Evolutionary conservation across 1,140 invertebrate genomes (phyloP).

Genomic region (Pantala flavescens): DNA sequence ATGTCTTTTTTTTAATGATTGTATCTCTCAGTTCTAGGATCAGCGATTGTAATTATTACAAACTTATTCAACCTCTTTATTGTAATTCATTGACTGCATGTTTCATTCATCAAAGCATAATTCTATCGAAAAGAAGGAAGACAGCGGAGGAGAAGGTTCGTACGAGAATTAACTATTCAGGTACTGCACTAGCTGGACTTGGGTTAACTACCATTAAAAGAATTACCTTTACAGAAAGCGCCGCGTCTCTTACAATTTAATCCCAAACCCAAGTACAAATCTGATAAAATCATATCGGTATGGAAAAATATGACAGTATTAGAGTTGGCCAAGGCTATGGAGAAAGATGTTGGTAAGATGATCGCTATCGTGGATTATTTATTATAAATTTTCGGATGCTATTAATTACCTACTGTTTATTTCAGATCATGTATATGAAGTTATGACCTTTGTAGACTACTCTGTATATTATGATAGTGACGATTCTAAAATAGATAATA

Average conservation of each 20-base stretch:
- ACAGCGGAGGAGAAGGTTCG: not conserved
- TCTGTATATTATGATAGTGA: slow-evolving; percentile 40
- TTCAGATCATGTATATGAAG: slow-evolving; percentile 57
- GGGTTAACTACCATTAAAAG: not conserved
- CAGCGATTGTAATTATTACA: no score
- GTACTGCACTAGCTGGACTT: not conserved
- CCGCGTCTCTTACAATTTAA: slow-evolving; percentile 33
- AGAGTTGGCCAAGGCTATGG: slow-evolving; percentile 52
- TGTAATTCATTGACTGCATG: no score
- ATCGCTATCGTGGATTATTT: slow-evolving; percentile 14
- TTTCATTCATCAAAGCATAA: not conserved
- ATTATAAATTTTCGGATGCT: slow-evolving; percentile 19
- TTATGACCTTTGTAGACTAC: slow-evolving; percentile 52
- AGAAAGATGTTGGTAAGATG: slow-evolving; percentile 41
- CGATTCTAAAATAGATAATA: slow-evolving; percentile 38
- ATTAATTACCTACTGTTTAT: slow-evolving; percentile 18
- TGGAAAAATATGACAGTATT: slow-evolving; percentile 69
- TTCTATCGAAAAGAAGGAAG: not conserved
- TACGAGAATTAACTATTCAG: not conserved
- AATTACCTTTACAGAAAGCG: not conserved
- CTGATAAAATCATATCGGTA: slow-evolving; percentile 43
- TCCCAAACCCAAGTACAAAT: slow-evolving; percentile 36
- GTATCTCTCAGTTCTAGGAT: no score
- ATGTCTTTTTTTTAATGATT: no score
- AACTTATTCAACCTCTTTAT: no score